phyloP scores from a whole-genome alignment of 2,888 invertebrate genomes.

The Melinaea menophilus region DNA sequence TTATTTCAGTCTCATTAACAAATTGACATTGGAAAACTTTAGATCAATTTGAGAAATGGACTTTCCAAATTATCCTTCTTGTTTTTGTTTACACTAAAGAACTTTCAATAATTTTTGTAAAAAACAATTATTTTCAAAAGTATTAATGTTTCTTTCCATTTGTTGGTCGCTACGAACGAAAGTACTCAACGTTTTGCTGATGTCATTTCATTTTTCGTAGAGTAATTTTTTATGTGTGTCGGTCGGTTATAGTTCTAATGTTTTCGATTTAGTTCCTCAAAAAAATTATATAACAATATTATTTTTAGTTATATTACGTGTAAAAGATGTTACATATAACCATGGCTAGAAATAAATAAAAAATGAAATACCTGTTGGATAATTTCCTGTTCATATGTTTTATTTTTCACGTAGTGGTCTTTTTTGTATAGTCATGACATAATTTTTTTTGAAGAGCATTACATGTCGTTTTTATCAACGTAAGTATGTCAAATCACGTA shows the following conservation, averaged over 20 bases:
- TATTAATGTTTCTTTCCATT: background rate
- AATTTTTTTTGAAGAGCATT: slow-evolving; percentile 1
- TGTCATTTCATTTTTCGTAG: too few relatives aligned
- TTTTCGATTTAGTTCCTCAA: too few relatives aligned
- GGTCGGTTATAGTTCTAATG: too few relatives aligned
- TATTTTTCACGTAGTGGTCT: background rate
- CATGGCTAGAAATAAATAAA: too few relatives aligned
- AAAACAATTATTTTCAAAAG: background rate
- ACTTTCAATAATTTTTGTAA: background rate
- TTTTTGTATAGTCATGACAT: background rate
- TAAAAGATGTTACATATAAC: too few relatives aligned
- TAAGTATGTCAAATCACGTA: slow-evolving; percentile 16
- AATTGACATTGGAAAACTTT: background rate
- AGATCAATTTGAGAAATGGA: slow-evolving; percentile 3
- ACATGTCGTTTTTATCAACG: background rate
- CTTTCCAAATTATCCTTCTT: background rate
- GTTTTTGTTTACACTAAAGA: background rate
- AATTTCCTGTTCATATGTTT: background rate
- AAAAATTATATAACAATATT: too few relatives aligned
- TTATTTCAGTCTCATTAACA: too few relatives aligned
- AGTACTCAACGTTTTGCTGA: background rate
- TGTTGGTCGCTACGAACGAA: background rate
- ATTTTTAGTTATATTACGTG: too few relatives aligned
- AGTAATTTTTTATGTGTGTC: too few relatives aligned
- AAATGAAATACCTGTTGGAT: background rate